Evolutionary conservation across 1,140 invertebrate genomes (phyloP).

Genomic region (Megathymus violae): DNA sequence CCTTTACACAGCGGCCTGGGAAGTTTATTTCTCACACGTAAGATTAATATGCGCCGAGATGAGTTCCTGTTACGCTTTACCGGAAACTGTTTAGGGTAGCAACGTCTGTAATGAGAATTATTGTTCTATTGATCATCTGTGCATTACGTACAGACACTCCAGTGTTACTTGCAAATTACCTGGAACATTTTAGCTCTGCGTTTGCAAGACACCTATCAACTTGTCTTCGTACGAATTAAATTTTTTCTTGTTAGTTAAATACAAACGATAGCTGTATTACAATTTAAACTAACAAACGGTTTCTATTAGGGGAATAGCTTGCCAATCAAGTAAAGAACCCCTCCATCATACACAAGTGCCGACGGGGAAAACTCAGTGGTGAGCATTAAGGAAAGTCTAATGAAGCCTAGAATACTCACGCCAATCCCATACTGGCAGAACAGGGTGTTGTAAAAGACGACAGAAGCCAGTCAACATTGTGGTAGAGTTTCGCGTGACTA

Average conservation of each 20-base stretch:
- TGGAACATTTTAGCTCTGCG: not conserved
- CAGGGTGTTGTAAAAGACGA: too few species aligned
- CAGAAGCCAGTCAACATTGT: too few species aligned
- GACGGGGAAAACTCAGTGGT: too few species aligned
- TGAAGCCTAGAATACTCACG: too few species aligned
- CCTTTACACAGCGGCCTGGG: constrained; percentile 8
- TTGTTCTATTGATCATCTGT: constrained; percentile 7
- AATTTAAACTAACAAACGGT: too few species aligned
- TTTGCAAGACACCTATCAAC: not conserved
- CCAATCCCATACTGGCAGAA: too few species aligned
- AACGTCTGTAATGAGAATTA: constrained; percentile 16
- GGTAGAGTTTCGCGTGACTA: too few species aligned
- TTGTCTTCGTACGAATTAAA: not conserved
- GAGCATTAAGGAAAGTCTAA: too few species aligned
- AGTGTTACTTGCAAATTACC: not conserved
- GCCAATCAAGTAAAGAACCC: too few species aligned
- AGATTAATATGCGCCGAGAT: constrained; percentile 29
- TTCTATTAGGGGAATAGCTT: too few species aligned
- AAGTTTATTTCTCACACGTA: constrained; percentile 29
- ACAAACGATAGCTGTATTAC: too few species aligned
- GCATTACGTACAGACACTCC: not conserved
- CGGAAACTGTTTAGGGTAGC: constrained; percentile 12
- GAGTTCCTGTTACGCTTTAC: constrained; percentile 13
- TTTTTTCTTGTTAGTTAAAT: not conserved
- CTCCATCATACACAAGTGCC: too few species aligned